phyloP scores from a whole-genome alignment of 53 echinoderm and acorn worm species.

The Temnopleurus reevesii region DNA sequence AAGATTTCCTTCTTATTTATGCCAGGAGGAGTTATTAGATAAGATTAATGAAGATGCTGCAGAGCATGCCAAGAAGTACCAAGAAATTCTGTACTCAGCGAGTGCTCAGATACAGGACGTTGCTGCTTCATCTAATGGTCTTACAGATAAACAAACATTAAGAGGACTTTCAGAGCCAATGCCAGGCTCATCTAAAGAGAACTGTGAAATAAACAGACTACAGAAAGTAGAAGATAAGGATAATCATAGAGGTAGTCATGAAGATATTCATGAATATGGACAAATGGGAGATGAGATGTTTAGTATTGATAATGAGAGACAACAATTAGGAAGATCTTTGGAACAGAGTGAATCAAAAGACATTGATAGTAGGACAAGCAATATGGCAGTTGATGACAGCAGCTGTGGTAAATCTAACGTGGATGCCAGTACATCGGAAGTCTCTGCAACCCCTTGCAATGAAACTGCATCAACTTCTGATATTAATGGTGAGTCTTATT shows the following conservation, averaged over 20 bases:
- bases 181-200: neutral
- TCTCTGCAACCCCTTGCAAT: neutral
- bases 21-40: neutral
- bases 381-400: neutral
- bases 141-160: neutral
- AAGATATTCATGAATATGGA: too few species aligned
- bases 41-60: slow-evolving; percentile 24
- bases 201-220: neutral
- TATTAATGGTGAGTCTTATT: neutral
- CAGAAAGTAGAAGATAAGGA: neutral
- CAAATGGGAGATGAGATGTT: neutral
- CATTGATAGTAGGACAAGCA: neutral
- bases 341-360: neutral
- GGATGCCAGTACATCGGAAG: neutral
- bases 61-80: neutral
- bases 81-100: neutral
- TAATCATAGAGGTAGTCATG: too few species aligned
- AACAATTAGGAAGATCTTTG: neutral
- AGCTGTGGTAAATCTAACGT: neutral
- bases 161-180: neutral
- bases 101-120: neutral
- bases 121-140: neutral
- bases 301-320: neutral
- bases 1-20: neutral
- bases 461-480: neutral